Conservation (phyloP, 2,888 invertebrate genomes). For the Volucella inflata region DNA sequence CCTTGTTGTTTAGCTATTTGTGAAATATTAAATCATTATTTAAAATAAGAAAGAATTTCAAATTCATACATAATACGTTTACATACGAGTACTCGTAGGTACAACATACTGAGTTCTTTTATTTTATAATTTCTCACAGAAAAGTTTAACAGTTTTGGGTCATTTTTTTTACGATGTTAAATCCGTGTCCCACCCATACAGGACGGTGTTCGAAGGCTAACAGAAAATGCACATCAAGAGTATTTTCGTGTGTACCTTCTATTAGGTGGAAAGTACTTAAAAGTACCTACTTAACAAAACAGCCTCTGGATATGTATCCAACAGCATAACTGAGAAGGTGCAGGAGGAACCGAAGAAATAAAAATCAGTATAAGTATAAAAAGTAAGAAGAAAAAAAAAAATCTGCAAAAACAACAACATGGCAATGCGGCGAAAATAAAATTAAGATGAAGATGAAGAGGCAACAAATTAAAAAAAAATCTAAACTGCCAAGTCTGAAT, state of each 20-base stretch:
- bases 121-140: background rate
- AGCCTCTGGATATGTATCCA: slow-evolving; percentile 64
- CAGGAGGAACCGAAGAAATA: slow-evolving; percentile 57
- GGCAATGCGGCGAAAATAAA: slow-evolving; percentile 66
- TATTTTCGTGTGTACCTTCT: background rate
- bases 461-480: slow-evolving; percentile 43
- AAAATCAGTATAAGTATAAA: slow-evolving; percentile 47
- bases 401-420: slow-evolving; percentile 50
- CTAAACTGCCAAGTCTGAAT: slow-evolving; percentile 43
- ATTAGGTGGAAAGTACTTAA: slow-evolving; percentile 56
- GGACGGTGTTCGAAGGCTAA: slow-evolving; percentile 7
- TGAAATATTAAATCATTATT: too few species aligned
- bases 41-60: too few species aligned
- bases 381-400: slow-evolving; percentile 49
- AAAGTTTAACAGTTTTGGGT: slow-evolving; percentile 23
- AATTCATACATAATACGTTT: too few species aligned
- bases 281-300: slow-evolving; percentile 55
- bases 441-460: slow-evolving; percentile 69
- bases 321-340: slow-evolving; percentile 43
- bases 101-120: too few species aligned
- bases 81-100: too few species aligned
- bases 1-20: too few species aligned
- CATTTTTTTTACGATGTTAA: slow-evolving; percentile 18
- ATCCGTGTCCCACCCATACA: slow-evolving; percentile 39
- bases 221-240: slow-evolving; percentile 30